Conservation (phyloP, 2,888 invertebrate genomes). For the Erannis defoliaria region DNA sequence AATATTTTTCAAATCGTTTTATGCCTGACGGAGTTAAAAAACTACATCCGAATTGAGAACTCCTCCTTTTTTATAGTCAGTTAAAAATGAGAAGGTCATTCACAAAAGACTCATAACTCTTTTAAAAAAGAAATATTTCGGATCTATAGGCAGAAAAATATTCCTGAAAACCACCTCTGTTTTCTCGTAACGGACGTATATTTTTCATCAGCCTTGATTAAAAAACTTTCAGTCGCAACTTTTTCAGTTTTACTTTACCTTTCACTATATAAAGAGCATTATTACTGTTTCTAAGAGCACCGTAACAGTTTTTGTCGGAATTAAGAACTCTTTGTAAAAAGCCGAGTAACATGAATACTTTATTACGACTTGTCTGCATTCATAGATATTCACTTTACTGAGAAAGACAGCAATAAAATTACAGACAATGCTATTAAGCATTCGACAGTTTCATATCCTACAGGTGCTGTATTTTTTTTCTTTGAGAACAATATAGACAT, state of each 20-base stretch:
- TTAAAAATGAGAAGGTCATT: background rate
- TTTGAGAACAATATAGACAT: too few species aligned
- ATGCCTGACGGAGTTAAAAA: too few species aligned
- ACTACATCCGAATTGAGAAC: too few species aligned
- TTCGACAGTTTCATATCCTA: too few species aligned
- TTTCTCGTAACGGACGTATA: slow-evolving; percentile 47
- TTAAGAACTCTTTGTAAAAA: slow-evolving; percentile 15
- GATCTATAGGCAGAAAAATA: slow-evolving; percentile 17
- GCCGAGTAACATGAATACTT: background rate
- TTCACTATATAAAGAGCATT: slow-evolving; percentile 20
- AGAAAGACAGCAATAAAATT: too few species aligned
- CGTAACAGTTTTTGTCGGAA: slow-evolving; percentile 14
- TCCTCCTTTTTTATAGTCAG: too few species aligned
- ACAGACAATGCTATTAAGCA: too few species aligned
- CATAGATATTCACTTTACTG: too few species aligned
- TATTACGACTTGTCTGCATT: too few species aligned
- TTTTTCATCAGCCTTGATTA: slow-evolving; percentile 71
- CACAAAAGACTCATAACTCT: background rate
- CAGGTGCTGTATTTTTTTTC: too few species aligned
- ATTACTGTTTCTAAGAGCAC: slow-evolving; percentile 7
- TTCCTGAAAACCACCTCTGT: slow-evolving; percentile 6
- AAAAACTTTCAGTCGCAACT: slow-evolving; percentile 66
- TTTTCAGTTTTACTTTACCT: slow-evolving; percentile 44
- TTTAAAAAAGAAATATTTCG: background rate
- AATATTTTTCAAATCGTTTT: too few species aligned